Conservation (phyloP, 2,797 vertebrate species). For the Eospalax fontanierii region DNA sequence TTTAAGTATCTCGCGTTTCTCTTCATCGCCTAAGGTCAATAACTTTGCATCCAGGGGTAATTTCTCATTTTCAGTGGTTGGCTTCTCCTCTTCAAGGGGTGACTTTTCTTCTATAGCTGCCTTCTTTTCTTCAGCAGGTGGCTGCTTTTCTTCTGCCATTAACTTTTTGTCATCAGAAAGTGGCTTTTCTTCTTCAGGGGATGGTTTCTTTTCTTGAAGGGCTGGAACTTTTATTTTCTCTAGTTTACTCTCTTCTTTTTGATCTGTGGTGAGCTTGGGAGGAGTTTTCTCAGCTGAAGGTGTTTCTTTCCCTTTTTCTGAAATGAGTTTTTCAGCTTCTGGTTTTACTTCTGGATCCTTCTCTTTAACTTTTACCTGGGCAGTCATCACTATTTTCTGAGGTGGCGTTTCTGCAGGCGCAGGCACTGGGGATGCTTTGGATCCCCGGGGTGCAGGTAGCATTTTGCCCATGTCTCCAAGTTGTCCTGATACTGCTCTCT, state of each 20-base stretch:
- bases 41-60: slow-evolving; percentile 83
- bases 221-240: slow-evolving; percentile 88
- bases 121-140: not conserved
- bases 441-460: slow-evolving; percentile 83
- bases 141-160: not conserved
- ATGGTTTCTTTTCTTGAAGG: slow-evolving; percentile 80
- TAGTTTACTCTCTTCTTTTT: slow-evolving; percentile 87
- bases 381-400: slow-evolving; percentile 84
- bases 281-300: slow-evolving; percentile 81
- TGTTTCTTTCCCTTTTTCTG: slow-evolving; percentile 83
- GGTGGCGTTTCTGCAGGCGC: slow-evolving; percentile 75
- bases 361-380: slow-evolving; percentile 84
- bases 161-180: slow-evolving; percentile 79
- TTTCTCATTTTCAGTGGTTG: slow-evolving; percentile 2
- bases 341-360: slow-evolving; percentile 79
- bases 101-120: not conserved
- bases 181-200: slow-evolving; percentile 79
- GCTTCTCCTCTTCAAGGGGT: not conserved
- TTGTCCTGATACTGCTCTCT: slow-evolving; percentile 95
- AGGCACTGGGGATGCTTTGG: slow-evolving; percentile 84
- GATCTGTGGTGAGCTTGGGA: slow-evolving; percentile 77
- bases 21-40: slow-evolving; percentile 68
- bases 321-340: slow-evolving; percentile 82
- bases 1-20: slow-evolving; percentile 64
- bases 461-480: slow-evolving; percentile 92